phyloP scores from a whole-genome alignment of 2,797 vertebrate genomes.

The Mionectes olivaceus region DNA sequence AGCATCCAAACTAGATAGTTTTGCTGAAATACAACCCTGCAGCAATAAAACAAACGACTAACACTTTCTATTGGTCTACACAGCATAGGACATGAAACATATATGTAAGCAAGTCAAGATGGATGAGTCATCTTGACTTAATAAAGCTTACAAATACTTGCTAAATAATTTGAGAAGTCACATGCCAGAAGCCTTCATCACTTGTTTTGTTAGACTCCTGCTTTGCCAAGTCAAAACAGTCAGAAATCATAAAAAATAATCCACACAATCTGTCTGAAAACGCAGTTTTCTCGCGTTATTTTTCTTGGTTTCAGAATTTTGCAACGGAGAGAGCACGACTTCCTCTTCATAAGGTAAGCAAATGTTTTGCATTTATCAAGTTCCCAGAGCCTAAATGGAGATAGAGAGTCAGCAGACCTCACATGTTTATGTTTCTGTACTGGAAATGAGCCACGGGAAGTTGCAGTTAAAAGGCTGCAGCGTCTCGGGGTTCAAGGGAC shows the following conservation, averaged over 20 bases:
- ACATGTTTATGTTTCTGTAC: constrained; percentile 61
- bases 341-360: constrained; percentile 44
- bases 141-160: constrained; percentile 58
- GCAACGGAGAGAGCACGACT: not conserved
- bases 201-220: constrained; percentile 58
- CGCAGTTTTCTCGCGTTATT: constrained; percentile 24
- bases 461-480: constrained; percentile 58
- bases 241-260: constrained; percentile 67
- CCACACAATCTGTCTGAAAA: constrained; percentile 54
- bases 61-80: constrained; percentile 49
- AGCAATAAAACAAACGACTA: constrained; percentile 45
- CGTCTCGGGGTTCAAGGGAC: constrained; percentile 42
- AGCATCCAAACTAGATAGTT: constrained; percentile 11
- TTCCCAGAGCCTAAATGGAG: constrained; percentile 44
- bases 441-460: constrained; percentile 66
- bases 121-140: constrained; percentile 69
- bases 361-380: constrained; percentile 53
- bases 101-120: constrained; percentile 53
- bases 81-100: constrained; percentile 22
- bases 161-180: constrained; percentile 54
- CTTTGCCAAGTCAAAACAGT: constrained; percentile 57
- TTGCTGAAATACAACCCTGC: constrained; percentile 23
- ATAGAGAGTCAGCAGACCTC: constrained; percentile 38
- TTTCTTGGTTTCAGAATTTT: constrained; percentile 36
- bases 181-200: constrained; percentile 58